Evolutionary conservation across 2,797 vertebrate species (phyloP).

Genomic region (Dendrocincla fuliginosa): DNA sequence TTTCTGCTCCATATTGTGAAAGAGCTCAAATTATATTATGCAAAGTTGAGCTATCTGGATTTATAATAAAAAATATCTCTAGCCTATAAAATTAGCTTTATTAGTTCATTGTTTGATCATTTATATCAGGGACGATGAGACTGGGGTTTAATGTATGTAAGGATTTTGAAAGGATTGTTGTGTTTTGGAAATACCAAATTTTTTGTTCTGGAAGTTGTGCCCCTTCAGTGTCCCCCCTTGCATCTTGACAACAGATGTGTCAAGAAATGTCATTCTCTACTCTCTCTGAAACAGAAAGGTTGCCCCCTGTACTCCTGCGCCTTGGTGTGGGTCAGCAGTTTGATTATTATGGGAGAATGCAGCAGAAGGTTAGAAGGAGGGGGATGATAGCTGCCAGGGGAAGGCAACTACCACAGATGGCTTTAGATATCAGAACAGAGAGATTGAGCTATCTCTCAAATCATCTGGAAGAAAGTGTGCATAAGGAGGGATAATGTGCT

Average conservation of each 20-base stretch:
- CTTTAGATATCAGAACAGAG: background rate
- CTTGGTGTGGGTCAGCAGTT: background rate
- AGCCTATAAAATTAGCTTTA: background rate
- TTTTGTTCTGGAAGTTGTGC: background rate
- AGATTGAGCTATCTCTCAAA: background rate
- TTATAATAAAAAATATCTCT: background rate
- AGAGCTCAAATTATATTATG: background rate
- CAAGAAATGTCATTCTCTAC: background rate
- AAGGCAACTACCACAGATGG: background rate
- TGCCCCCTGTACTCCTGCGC: background rate
- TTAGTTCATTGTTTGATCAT: background rate
- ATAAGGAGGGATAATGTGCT: background rate
- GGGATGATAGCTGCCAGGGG: background rate
- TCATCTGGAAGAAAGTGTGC: background rate
- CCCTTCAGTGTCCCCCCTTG: rapidly evolving
- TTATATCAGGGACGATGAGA: background rate
- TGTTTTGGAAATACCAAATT: background rate
- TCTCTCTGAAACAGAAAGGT: background rate
- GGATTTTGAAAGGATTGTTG: background rate
- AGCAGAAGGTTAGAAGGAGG: background rate
- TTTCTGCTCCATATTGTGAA: background rate
- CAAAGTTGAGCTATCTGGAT: background rate
- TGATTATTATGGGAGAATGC: background rate
- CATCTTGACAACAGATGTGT: background rate
- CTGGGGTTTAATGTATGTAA: background rate